A percentile compares a stretch with the other conserved stretches of the same genome.
Conservation (phyloP, 2,797 vertebrate genomes). For the Spinibarbus caldwelli region DNA sequence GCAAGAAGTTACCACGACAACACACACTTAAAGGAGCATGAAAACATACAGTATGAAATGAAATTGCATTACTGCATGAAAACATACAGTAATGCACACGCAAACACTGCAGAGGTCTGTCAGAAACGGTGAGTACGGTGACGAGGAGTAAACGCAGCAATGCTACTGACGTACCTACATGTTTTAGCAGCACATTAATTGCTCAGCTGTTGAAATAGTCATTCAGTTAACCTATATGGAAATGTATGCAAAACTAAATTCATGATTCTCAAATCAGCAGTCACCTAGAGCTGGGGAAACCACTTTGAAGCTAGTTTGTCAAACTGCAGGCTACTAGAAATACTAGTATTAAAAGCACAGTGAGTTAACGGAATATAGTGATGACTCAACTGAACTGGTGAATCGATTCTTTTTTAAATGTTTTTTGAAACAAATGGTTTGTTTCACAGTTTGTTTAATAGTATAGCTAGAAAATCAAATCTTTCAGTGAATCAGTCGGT, state of each 20-base stretch:
- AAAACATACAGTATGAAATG: too few species aligned
- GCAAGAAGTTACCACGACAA: conserved; percentile 49
- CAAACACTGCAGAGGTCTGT: conserved; percentile 14
- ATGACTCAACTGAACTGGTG: not conserved
- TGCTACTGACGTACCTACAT: not conserved
- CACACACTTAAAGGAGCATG: conserved; percentile 17
- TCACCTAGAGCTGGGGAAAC: not conserved
- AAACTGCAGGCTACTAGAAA: not conserved
- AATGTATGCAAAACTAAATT: not conserved
- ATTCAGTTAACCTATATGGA: not conserved
- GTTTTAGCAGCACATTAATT: not conserved
- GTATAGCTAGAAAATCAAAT: too few species aligned
- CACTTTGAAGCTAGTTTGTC: not conserved
- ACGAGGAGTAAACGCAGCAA: not conserved
- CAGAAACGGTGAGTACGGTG: not conserved
- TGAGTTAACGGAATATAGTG: not conserved
- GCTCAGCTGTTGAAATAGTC: not conserved
- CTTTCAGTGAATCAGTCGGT: not conserved
- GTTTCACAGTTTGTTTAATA: not conserved
- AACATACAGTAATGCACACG: not conserved
- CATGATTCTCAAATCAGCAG: not conserved
- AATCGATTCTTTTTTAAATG: not conserved
- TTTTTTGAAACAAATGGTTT: not conserved
- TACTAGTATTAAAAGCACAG: not conserved
- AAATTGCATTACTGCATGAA: too few species aligned